Base-by-base conservation (phyloP, 2,888 invertebrate species). In the Cerastis leucographa region DNA sequence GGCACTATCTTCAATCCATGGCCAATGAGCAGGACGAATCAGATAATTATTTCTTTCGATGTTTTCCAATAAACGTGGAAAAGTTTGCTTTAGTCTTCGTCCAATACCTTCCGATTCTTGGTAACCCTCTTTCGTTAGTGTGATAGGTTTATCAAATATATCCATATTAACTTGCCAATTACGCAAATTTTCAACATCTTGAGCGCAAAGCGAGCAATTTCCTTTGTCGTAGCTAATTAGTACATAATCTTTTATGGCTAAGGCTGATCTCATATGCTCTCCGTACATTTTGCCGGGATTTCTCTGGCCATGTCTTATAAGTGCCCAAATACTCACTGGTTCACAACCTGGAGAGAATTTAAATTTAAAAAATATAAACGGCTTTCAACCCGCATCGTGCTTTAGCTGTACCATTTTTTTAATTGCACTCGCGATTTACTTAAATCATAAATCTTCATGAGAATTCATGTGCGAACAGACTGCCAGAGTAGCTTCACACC, bases 71-170 rank as follows among this genome's bases (percentile, higher is more conserved):
- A 98, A 87, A 79, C 89, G 88, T 14, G 94, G 92, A 77, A 93
- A 95, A 22, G 93, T 92, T 82, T 93, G 90, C 85, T 92, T 94
- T 42, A 96, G 82, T 75, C 96, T 92, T 71, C 89, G 91, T 11
- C 92, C 98, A 19, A 98, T 95, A 68, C 97, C 97, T 84, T 96
- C 95, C 85, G 98, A 92, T 92, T 98, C 98, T 86, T 97, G 97
- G 90, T 95, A 95, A 42, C 97, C 97, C 85, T 95, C 95, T 44
- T 92, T 89, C 4, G 92, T 91, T 62, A 95, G 91, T 78, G 92
- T 89, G 40, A 87, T 85, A 44, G 89, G 86, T 73, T 93, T 89
- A 66, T 91, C 90, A 65, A 94, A 93, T 82, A 94, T 89, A 64
- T 91, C 89, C 3, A 80, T 85, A 80, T 94, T 91, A 22, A 90